Evolutionary conservation across 1,140 invertebrate species (phyloP), one percentile per base, ranked within the genome.

Genomic region (Neotoxoptera formosana): DNA sequence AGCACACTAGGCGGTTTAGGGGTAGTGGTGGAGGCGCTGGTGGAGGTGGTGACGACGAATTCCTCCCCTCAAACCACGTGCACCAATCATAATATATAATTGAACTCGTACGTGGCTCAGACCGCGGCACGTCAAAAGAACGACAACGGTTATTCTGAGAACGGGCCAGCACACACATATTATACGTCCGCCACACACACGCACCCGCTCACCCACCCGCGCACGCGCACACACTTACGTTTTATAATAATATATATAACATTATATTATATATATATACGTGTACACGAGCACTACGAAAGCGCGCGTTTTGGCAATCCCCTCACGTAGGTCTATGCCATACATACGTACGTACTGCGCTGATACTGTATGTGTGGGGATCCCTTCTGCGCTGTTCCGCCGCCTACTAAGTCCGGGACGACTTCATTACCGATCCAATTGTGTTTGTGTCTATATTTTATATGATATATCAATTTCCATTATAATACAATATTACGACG

Each of bases 381-480:
- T 34, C n/a, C 45, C n/a, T 25, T 41, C 34, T 41, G 30, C 60
- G 60, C 30, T 67, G 11, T 67, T 9, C 21, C 45, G 47, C 41
- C 91, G 45, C 23, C 47, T 30, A n/a, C 56, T 21, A 48, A 92
- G 41, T 48, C 67, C 23, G 25, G n/a, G 36, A 76, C 30, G n/a
- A 92, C 91, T 92, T 92, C 91, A 92, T 92, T 92, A 92, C 91
- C 21, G 47, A 92, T 92, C 60, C 91, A 92, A 92, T 92, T 92
- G 60, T 83, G 76, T 81, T 48, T 81, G 91, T 81, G 76, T 92
- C 67, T 81, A 83, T 51, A 92, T 83, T 81, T 81, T 48, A 83
- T 48, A 83, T 48, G 67, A 92, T 92, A 92, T 81, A 83, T 81
- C 91, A 92, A 92, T 92, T 92, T 83, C n/a, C 47, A 83, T 92